A percentile compares a stretch with the other conserved stretches of the same genome.
Conservation (phyloP, 2,797 vertebrate species). For the Silurus aristotelis region DNA sequence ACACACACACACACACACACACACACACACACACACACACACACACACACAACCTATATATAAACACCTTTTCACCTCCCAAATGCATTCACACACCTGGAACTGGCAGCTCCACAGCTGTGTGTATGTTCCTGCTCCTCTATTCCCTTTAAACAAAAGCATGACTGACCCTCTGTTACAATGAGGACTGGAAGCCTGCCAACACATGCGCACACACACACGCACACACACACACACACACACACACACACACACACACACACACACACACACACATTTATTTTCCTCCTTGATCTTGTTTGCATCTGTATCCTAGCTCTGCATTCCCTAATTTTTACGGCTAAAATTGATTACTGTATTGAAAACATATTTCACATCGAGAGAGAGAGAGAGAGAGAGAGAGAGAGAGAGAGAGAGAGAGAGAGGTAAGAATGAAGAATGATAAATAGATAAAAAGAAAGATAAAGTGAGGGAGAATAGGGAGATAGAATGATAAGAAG, state of each 20-base stretch:
- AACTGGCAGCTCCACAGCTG: neutral
- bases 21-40: constrained; percentile 30
- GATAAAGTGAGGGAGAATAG: neutral
- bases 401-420: constrained; percentile 55
- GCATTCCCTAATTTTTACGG: constrained; percentile 74
- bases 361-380: constrained; percentile 78
- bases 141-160: constrained; percentile 64
- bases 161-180: constrained; percentile 59
- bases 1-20: constrained; percentile 39
- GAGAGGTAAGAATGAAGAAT: constrained; percentile 34
- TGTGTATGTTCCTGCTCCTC: constrained; percentile 37
- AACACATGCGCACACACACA: constrained; percentile 16
- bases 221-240: too few species aligned
- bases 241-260: too few species aligned
- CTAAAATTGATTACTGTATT: constrained; percentile 77
- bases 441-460: neutral
- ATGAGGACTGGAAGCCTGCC: constrained; percentile 46
- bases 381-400: neutral
- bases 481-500: neutral
- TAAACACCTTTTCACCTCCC: constrained; percentile 16
- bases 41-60: neutral
- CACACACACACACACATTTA: constrained; percentile 16
- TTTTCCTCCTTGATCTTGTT: neutral
- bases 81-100: constrained; percentile 13
- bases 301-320: neutral